Evolutionary conservation across 2,888 invertebrate genomes (phyloP), one percentile per base, ranked within the genome.

Genomic region (Cenopis cana): DNA sequence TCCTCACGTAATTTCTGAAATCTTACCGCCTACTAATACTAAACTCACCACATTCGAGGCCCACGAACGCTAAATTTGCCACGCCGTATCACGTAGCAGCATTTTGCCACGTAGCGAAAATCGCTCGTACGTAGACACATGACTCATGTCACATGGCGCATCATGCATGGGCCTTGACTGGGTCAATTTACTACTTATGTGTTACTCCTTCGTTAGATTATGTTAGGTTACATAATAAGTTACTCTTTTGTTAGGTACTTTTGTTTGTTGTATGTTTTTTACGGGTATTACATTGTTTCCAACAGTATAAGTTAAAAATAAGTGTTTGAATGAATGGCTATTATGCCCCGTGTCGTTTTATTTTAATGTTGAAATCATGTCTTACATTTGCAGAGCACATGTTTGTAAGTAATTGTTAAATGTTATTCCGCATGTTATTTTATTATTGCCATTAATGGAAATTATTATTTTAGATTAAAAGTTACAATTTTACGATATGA

Each of bases 351-450:
- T 29, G 2, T 41, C 24, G 41, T 59, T 36, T 18, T 24, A 29
- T 41, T 20, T 65, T 24, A 65, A 54, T 65, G 11, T 65, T n/a
- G 41, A 54, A 65, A 54, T 54, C 24, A 18, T 38, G 24, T 20
- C 50, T 36, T 52, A 12, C 11, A 67, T 57, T 49, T 67, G 33
- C 49, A 8, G 55, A 55, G 46, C 29, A 36, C 49, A 57, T 46
- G 41, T 9, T 68, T 52, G 12, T 18, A 24, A 41, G 24, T 18
- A 50, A 41, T 54, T 56, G 12, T 65, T 54, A 50, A 12, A 65
- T 70, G 24, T 46, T 66, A 52, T 69, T 64, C 29, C 54, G 70
- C 65, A 66, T 70, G 65, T 60, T 60, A 64, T 70, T 65, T 69
- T 65, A 46, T 9, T 61, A 6, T 10, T 36, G 5, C 17, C 50